These are phyloP conservation scores for Pseudomyrmex sp. DNA, from an alignment of 1,140 invertebrate species.

Conservation along the genomic window DNA sequence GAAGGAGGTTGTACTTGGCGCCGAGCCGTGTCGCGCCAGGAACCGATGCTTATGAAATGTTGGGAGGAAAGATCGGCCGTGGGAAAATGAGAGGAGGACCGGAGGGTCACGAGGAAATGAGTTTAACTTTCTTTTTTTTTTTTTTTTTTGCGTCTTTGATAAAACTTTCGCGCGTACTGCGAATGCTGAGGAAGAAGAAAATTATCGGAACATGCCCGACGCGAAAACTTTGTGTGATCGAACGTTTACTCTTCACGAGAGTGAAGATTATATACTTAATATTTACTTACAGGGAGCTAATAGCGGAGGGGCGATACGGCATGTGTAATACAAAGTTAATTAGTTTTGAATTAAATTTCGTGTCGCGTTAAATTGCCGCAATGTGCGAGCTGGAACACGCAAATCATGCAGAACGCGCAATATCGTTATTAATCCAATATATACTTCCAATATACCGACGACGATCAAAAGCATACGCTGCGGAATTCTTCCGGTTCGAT, in stretches of 20 bases:
- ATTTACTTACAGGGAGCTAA: background rate
- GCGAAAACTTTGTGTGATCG: background rate
- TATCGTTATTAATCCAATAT: background rate
- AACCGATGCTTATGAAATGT: background rate
- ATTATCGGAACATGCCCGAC: background rate
- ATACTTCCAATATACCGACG: background rate
- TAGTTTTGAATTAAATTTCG: conserved; percentile 11
- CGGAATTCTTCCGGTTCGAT: too few species aligned
- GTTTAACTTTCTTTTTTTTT: background rate
- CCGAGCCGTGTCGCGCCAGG: too few species aligned
- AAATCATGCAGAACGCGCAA: background rate
- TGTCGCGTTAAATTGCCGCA: background rate
- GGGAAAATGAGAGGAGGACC: background rate
- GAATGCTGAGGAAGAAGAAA: conserved; percentile 12
- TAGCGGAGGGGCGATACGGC: background rate
- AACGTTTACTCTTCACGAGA: background rate
- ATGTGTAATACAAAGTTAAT: conserved; percentile 18
- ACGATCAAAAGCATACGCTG: background rate
- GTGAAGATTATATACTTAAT: conserved; percentile 6
- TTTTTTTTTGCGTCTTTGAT: background rate
- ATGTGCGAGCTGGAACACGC: too few species aligned
- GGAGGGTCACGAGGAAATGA: background rate
- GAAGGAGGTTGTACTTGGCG: background rate
- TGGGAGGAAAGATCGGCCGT: background rate
- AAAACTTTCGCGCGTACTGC: too few species aligned